A percentile compares a stretch with the other conserved stretches of the same genome.
phyloP scores from a whole-genome alignment of 1,140 invertebrate species.

The Trichomalopsis sarcophagae region DNA sequence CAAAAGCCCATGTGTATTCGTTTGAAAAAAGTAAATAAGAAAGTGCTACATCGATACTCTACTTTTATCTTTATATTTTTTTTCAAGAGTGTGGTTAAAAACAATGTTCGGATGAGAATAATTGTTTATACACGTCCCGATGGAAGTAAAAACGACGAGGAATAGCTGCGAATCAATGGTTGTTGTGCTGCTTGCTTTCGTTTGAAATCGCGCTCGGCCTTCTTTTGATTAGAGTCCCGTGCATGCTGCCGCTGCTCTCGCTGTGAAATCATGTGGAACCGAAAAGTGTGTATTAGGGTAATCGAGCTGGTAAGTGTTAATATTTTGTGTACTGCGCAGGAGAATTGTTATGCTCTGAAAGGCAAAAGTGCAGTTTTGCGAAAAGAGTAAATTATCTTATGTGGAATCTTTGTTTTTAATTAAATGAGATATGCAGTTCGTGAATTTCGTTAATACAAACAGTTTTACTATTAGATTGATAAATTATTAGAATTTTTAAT shows the following conservation, averaged over 20 bases:
- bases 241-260: slow-evolving; percentile 1
- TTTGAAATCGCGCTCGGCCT: slow-evolving; percentile 37
- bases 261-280: slow-evolving; percentile 69
- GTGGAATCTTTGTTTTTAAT: no score
- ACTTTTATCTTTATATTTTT: slow-evolving; percentile 8
- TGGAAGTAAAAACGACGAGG: slow-evolving; percentile 23
- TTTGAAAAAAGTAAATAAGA: neutral
- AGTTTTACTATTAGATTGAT: no score
- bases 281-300: slow-evolving; percentile 74
- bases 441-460: no score
- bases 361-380: neutral
- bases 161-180: slow-evolving; percentile 28
- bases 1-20: neutral
- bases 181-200: slow-evolving; percentile 50
- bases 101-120: slow-evolving; percentile 1
- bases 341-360: slow-evolving; percentile 14
- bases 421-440: no score
- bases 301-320: slow-evolving; percentile 74
- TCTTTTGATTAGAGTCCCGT: slow-evolving; percentile 45
- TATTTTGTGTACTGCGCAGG: neutral
- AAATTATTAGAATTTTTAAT: no score
- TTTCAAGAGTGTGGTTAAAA: slow-evolving; percentile 22
- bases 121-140: slow-evolving; percentile 4
- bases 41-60: neutral
- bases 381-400: no score